These are phyloP conservation scores for Aptenodytes patagonicus DNA, from an alignment of 2,113 vertebrate species.

Conservation along the genomic window DNA sequence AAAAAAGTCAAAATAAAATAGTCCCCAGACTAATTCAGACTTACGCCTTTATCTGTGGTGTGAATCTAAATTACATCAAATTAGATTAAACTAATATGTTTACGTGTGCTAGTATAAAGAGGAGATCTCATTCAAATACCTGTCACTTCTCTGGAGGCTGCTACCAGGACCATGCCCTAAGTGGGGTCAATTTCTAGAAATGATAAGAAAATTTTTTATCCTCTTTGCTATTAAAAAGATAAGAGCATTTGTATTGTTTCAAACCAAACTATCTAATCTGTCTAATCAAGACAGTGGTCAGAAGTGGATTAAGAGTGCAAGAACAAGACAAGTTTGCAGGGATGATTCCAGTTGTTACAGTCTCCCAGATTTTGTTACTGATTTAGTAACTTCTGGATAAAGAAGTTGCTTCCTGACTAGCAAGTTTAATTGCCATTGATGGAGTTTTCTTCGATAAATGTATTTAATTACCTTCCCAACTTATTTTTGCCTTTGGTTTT, in stretches of 20 bases:
- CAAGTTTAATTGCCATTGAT: background rate
- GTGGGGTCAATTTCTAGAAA: background rate
- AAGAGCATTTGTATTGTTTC: background rate
- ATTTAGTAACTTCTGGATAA: background rate
- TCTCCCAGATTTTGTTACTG: background rate
- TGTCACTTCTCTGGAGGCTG: background rate
- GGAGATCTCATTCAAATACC: background rate
- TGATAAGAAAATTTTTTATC: background rate
- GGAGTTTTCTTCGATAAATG: background rate
- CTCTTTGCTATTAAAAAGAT: background rate
- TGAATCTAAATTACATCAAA: background rate
- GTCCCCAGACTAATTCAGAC: background rate
- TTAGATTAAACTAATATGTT: background rate
- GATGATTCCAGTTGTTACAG: background rate
- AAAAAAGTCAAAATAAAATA: background rate
- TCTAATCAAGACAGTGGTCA: background rate
- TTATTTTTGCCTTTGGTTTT: background rate
- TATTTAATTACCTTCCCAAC: background rate
- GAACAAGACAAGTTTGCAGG: background rate
- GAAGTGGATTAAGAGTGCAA: background rate
- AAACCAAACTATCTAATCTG: background rate
- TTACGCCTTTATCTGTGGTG: background rate
- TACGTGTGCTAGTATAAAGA: background rate
- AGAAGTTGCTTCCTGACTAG: background rate
- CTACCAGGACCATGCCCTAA: background rate